Evolutionary conservation across 2,888 invertebrate genomes (phyloP), one percentile per base, ranked within the genome.

Genomic region (Julus scandinavius): DNA sequence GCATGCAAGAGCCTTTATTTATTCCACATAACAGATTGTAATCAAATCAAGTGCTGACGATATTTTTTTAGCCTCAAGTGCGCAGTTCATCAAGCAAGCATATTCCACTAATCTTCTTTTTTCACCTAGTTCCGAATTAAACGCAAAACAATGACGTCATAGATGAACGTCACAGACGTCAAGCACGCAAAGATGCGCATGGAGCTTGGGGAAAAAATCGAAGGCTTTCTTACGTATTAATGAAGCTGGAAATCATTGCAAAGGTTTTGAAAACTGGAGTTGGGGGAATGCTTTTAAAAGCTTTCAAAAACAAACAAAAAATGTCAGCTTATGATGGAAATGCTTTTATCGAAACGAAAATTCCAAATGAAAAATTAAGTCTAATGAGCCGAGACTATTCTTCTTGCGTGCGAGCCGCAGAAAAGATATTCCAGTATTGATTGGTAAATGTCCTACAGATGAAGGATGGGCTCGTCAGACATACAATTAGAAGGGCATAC

Each of bases 211-310:
- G 7, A 2, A 45, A 72, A 20, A 72, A 72, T 72, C 72, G 72
- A 72, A 72, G 72, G 15, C 72, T 72, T 72, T 20, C 72, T 72
- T n/a, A 72, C 72, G 72, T 20, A 72, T 72, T 72, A 72, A 72
- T 72, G 72, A 72, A 72, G 7, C 29, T 72, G 72, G 20, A 72
- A 72, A 72, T 72, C 72, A 72, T 20, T 72, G 72, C 72, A 72
- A 29, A 20, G 29, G 72, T 29, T 72, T 7, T 1, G 20, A 15
- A 63, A n/a, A 63, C 54, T 45, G 45, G 54, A 13, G 54, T 1
- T 54, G 58, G 29, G 72, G 20, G 72, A 72, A 72, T 54, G 20
- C 72, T 63, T 63, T 63, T 29, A 72, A 72, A 20, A 2, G 20
- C 29, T 72, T 72, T 29, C 6, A 72, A 20, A n/a, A 72, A 20